Conservation (phyloP, 2,888 invertebrate species). For the Coenonympha arcania region DNA sequence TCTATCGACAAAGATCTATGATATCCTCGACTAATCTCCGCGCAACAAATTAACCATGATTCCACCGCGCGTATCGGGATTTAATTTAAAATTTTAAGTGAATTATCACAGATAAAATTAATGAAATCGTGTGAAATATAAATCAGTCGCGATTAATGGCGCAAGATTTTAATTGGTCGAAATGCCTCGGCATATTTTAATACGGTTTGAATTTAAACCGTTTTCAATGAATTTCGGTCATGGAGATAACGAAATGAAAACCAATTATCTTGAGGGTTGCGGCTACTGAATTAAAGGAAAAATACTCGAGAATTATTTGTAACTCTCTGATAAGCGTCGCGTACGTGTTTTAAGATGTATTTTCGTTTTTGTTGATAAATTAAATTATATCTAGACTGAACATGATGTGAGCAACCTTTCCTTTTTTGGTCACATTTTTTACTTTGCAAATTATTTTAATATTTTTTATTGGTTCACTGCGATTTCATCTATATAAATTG, state of each 20-base stretch:
- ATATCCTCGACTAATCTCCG: conserved; percentile 5
- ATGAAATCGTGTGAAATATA: conserved; percentile 41
- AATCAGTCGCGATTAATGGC: conserved; percentile 45
- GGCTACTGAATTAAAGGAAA: conserved; percentile 13
- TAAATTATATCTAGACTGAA: neutral
- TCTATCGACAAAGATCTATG: conserved; percentile 4
- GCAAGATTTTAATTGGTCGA: conserved; percentile 43
- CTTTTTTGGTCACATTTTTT: neutral
- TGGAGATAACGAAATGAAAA: conserved; percentile 22
- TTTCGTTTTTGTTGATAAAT: neutral
- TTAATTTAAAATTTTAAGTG: conserved; percentile 37
- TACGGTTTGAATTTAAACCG: conserved; percentile 33
- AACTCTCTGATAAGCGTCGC: conserved; percentile 5
- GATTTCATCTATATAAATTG: too few species aligned
- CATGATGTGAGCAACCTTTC: neutral
- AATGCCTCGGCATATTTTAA: conserved; percentile 42
- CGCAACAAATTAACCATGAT: conserved; percentile 10
- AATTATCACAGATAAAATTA: conserved; percentile 30
- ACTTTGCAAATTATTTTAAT: neutral
- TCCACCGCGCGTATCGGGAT: conserved; percentile 4
- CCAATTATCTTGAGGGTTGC: conserved; percentile 21
- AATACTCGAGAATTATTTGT: conserved; percentile 7
- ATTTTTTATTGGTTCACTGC: too few species aligned
- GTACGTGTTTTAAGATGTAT: conserved; percentile 1
- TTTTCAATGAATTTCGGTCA: conserved; percentile 34